Percentiles rank a stretch among this genome's conserved stretches.
Conservation (phyloP, 2,113 vertebrate species). For the Ursus arctos region DNA sequence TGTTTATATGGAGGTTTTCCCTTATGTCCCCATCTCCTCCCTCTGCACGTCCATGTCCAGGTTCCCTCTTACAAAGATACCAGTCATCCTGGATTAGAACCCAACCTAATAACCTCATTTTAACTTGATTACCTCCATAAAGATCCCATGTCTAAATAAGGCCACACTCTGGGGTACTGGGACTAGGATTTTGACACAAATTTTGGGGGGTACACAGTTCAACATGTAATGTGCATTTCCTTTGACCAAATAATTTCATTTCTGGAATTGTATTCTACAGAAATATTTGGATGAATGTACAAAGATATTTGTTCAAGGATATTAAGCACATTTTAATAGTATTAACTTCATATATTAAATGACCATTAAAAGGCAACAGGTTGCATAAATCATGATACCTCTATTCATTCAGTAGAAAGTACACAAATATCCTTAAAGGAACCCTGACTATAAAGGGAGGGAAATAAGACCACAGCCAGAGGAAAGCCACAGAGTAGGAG, state of each 20-base stretch:
- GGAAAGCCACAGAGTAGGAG: background rate
- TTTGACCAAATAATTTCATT: background rate
- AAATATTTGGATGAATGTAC: background rate
- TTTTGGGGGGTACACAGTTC: background rate
- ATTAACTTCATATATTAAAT: background rate
- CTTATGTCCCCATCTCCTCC: background rate
- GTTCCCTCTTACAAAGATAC: background rate
- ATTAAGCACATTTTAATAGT: background rate
- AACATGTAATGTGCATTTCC: background rate
- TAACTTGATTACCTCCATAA: background rate
- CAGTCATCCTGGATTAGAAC: background rate
- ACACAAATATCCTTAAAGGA: background rate
- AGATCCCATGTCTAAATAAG: background rate
- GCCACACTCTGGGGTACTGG: background rate
- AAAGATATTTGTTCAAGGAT: background rate
- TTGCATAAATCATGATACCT: background rate
- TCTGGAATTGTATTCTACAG: background rate
- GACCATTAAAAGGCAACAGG: background rate
- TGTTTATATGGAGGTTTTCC: rapidly evolving
- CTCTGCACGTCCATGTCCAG: background rate
- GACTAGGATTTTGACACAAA: background rate
- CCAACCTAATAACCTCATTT: background rate
- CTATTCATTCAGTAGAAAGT: background rate
- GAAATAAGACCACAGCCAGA: background rate
- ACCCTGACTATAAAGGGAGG: background rate